Base-by-base conservation (phyloP, 2,888 invertebrate genomes). In the Ectemnius cavifrons region DNA sequence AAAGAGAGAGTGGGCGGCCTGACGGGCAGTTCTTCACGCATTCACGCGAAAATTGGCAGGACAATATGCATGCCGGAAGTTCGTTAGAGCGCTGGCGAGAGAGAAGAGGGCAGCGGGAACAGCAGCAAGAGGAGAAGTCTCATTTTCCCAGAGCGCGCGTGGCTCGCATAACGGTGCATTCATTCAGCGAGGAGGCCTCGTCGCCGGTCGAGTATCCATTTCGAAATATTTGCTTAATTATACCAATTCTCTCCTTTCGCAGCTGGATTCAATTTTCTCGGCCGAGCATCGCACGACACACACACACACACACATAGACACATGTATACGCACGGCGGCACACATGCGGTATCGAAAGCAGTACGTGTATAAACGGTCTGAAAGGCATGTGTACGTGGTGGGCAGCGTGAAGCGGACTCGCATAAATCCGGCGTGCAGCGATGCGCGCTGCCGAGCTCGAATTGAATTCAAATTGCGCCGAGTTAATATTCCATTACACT, bases 401-500 rank as follows among this genome's bases (percentile, higher is more conserved):
- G 68, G 68, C 60, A 59, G 60, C 14, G 37, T 23, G 60, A 23
- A 70, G 68, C 20, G 60, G 59, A 49, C 16, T n/a, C 23, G 20
- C 23, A 18, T 58, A n/a, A 58, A 23, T 23, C 58, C n/a, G 14
- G 6, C 14, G 66, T 57, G 23, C 23, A 23, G 23, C 23, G 23
- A 23, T 23, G 23, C 23, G 23, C 23, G 23, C 23, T 23, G 52
- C 60, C 68, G 57, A 37, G 37, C 11, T 45, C 64, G 62, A 65
- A 70, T 74, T 66, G 60, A 73, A 73, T 79, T 80, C 61, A 77
- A 81, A 84, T 84, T 84, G 79, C 76, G 77, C 68, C 74, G 69
- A 77, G 75, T 84, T 80, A 82, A 84, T 84, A 85, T 85, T 84
- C 79, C 71, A 81, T 82, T 82, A 82, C 78, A 78, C 77, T 77